phyloP scores from a whole-genome alignment of 2,888 invertebrate species.

The Drosophila subsilvestris region DNA sequence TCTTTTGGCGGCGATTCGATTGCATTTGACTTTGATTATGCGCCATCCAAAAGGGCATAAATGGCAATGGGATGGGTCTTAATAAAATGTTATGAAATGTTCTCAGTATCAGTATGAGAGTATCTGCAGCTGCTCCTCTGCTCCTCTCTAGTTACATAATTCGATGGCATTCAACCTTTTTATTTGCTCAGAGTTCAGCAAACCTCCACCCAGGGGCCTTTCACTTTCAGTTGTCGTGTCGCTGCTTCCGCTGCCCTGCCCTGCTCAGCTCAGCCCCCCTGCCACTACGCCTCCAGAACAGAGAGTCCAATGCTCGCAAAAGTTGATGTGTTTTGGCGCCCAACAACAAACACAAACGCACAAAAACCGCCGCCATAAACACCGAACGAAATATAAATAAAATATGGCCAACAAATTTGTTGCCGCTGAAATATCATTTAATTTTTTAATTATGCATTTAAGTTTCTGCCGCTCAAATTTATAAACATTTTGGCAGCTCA shows the following conservation, averaged over 20 bases:
- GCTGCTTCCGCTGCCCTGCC: slow-evolving; percentile 20
- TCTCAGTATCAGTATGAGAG: too few species aligned
- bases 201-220: slow-evolving; percentile 60
- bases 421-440: slow-evolving; percentile 52
- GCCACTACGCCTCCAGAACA: slow-evolving; percentile 34
- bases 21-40: background rate
- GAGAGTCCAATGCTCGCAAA: slow-evolving; percentile 71
- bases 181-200: slow-evolving; percentile 30
- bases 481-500: slow-evolving; percentile 59
- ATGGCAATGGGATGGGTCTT: background rate
- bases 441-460: slow-evolving; percentile 69
- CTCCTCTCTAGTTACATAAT: slow-evolving; percentile 15
- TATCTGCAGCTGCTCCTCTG: too few species aligned
- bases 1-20: slow-evolving; percentile 27
- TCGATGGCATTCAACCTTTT: slow-evolving; percentile 32
- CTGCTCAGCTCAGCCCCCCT: slow-evolving; percentile 23
- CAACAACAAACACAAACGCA: slow-evolving; percentile 56
- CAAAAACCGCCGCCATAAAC: slow-evolving; percentile 18
- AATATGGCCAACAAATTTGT: slow-evolving; percentile 39
- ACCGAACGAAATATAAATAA: slow-evolving; percentile 35
- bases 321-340: slow-evolving; percentile 56
- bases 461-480: slow-evolving; percentile 52
- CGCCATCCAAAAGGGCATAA: background rate
- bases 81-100: background rate
- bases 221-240: slow-evolving; percentile 64